phyloP scores from a whole-genome alignment of 2,888 invertebrate genomes.

The Prostheceraeus crozeri region DNA sequence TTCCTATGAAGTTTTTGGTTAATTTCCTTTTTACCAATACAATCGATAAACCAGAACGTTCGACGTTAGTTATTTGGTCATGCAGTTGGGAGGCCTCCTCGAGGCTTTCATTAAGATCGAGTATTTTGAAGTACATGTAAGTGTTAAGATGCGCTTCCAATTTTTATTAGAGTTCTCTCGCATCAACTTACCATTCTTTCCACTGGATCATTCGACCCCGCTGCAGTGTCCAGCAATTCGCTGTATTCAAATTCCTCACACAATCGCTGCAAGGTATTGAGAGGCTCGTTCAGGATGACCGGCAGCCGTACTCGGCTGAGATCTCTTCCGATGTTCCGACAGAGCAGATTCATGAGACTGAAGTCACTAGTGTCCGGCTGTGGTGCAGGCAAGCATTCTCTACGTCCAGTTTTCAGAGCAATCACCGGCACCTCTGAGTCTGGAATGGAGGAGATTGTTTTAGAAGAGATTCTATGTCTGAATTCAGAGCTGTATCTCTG shows the following conservation, averaged over 20 bases:
- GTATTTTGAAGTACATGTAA: too few species aligned
- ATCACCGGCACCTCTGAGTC: constrained; percentile 19
- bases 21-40: too few species aligned
- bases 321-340: constrained; percentile 76
- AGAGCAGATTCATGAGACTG: constrained; percentile 59
- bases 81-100: too few species aligned
- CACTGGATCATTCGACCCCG: constrained; percentile 63
- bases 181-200: constrained; percentile 67
- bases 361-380: constrained; percentile 67
- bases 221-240: constrained; percentile 70
- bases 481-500: too few species aligned
- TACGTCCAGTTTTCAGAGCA: constrained; percentile 59
- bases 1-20: too few species aligned
- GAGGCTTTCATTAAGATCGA: too few species aligned
- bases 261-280: constrained; percentile 71
- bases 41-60: too few species aligned
- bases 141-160: too few species aligned
- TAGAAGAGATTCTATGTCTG: too few species aligned
- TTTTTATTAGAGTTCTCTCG: too few species aligned
- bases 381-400: constrained; percentile 66
- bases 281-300: constrained; percentile 73
- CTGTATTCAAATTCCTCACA: constrained; percentile 77
- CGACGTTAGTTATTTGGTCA: too few species aligned
- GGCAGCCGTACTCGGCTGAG: constrained; percentile 77
- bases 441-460: too few species aligned